Percentiles rank a stretch among this genome's conserved stretches.
Conservation (phyloP, 2,797 vertebrate species). For the Rhynchonycteris naso region DNA sequence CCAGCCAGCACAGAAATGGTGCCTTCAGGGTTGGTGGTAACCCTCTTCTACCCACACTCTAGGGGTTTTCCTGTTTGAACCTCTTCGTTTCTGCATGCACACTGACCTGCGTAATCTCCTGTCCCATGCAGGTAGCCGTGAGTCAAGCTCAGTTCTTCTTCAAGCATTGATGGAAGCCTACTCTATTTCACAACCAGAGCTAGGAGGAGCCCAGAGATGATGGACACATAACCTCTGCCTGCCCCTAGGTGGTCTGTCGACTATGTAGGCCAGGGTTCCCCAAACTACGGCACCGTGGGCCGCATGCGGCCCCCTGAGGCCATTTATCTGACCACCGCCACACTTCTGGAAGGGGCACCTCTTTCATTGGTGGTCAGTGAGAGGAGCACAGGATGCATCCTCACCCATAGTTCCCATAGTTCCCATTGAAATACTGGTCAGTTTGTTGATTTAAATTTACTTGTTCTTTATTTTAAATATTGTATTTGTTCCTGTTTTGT, state of each 20-base stretch:
- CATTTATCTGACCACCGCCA: too few relatives aligned
- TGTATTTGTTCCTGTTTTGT: too few relatives aligned
- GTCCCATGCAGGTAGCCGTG: background rate
- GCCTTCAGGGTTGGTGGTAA: background rate
- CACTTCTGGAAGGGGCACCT: too few relatives aligned
- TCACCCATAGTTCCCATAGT: too few relatives aligned
- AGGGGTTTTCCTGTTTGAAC: background rate
- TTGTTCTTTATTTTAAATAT: too few relatives aligned
- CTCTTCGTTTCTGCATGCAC: background rate
- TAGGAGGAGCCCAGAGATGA: background rate
- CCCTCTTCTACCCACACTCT: rapidly evolving
- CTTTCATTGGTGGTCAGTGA: too few relatives aligned
- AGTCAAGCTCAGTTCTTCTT: background rate
- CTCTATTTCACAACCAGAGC: background rate
- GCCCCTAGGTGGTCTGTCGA: background rate
- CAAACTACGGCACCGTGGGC: too few relatives aligned
- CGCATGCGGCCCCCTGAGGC: too few relatives aligned
- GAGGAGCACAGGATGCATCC: too few relatives aligned
- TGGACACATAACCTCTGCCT: rapidly evolving
- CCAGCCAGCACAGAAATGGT: rapidly evolving
- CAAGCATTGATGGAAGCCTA: rapidly evolving
- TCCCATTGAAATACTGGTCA: too few relatives aligned
- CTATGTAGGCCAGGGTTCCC: rapidly evolving
- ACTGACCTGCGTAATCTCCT: background rate
- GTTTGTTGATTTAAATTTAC: too few relatives aligned